A percentile compares a stretch with the other conserved stretches of the same genome.
phyloP scores from a whole-genome alignment of 2,797 vertebrate species.

The Pangasius djambal region DNA sequence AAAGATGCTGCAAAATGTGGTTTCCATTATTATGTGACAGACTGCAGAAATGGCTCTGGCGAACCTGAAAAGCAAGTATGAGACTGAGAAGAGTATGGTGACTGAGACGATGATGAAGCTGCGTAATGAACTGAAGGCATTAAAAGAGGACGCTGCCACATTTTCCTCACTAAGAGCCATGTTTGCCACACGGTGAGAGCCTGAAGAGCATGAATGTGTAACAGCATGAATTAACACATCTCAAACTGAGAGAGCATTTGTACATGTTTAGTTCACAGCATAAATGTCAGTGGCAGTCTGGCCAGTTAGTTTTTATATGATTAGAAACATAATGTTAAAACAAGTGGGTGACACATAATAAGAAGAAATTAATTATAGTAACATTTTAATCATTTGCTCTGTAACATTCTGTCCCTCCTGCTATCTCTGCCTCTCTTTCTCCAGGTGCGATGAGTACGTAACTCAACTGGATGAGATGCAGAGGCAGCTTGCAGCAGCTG shows the following conservation, averaged over 20 bases:
- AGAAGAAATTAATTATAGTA: neutral
- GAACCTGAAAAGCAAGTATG: constrained; percentile 97
- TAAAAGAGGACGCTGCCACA: constrained; percentile 96
- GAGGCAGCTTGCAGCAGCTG: constrained; percentile 92
- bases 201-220: neutral
- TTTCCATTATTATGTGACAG: constrained; percentile 65
- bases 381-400: neutral
- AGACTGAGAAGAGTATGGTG: constrained; percentile 94
- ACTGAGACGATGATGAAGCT: constrained; percentile 96
- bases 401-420: neutral
- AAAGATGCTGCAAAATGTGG: neutral
- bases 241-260: neutral
- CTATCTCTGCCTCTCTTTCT: neutral
- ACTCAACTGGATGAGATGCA: constrained; percentile 98
- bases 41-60: constrained; percentile 92
- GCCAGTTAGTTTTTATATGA: neutral
- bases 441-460: constrained; percentile 92
- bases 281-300: neutral
- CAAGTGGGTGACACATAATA: neutral
- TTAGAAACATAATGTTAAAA: neutral
- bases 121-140: constrained; percentile 93
- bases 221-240: neutral
- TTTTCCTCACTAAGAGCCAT: constrained; percentile 97
- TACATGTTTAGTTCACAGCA: neutral
- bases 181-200: constrained; percentile 91